Evolutionary conservation across 1,140 invertebrate genomes (phyloP).

Genomic region (Brachionus manjavacas): DNA sequence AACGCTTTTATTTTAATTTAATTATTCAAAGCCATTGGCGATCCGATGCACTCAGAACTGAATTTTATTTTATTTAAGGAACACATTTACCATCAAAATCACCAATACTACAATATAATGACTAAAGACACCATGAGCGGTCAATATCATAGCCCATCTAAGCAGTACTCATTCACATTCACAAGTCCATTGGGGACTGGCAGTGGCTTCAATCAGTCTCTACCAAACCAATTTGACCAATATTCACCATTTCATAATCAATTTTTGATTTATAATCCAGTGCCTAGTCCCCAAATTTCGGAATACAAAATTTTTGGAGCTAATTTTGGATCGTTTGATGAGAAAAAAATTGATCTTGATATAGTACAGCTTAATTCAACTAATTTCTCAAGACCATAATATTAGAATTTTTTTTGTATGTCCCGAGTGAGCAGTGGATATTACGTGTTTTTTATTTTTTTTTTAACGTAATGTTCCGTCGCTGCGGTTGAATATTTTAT

Average conservation of each 20-base stretch:
- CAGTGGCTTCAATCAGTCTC: background rate
- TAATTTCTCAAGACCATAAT: background rate
- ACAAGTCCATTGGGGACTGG: background rate
- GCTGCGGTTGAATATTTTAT: background rate
- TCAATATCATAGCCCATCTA: background rate
- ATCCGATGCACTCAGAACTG: background rate
- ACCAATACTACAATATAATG: conserved; percentile 14
- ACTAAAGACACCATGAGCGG: background rate
- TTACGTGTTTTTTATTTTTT: conserved; percentile 32
- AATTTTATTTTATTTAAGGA: background rate
- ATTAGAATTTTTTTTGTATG: background rate
- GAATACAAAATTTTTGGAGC: conserved; percentile 31
- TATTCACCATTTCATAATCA: background rate
- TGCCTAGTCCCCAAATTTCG: background rate
- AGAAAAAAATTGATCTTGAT: conserved; percentile 31
- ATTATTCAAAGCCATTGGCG: background rate
- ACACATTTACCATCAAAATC: background rate
- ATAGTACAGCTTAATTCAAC: conserved; percentile 2
- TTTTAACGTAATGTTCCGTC: conserved; percentile 24
- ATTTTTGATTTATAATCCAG: background rate
- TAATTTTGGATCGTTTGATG: conserved; percentile 1
- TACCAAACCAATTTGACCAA: background rate
- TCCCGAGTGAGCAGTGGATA: background rate
- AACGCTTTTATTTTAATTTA: background rate
- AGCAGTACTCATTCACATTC: background rate